Percentiles rank a stretch among this genome's conserved stretches.
Evolutionary conservation across 2,797 vertebrate species (phyloP).

Genomic region (Catostomus latipinnis): DNA sequence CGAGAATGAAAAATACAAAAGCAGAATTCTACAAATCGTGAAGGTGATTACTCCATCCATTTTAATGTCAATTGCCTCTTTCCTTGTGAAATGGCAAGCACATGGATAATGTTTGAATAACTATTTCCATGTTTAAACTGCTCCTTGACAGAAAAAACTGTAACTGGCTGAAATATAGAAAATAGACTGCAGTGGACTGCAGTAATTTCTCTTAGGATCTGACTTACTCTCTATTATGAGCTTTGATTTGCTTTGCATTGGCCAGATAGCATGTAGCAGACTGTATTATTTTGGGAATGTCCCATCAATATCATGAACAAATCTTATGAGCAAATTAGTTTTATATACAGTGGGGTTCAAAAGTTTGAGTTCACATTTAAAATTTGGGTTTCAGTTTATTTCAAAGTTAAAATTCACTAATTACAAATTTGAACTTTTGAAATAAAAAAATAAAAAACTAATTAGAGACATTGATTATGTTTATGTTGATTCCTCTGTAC

Average conservation of each 20-base stretch:
- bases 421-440: too few relatives aligned
- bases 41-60: slow-evolving; percentile 16
- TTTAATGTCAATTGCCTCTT: slow-evolving; percentile 12
- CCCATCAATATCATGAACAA: neutral
- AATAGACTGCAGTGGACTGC: neutral
- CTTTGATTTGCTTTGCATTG: neutral
- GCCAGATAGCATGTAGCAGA: neutral
- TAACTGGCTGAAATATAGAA: neutral
- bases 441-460: too few relatives aligned
- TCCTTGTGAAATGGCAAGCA: slow-evolving; percentile 8
- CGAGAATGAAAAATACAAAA: slow-evolving; percentile 7
- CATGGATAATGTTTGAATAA: slow-evolving; percentile 7
- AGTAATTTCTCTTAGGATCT: neutral
- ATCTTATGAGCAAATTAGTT: neutral
- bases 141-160: neutral
- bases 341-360: too few relatives aligned
- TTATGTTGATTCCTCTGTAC: too few relatives aligned
- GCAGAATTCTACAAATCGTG: slow-evolving; percentile 27
- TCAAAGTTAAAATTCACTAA: too few relatives aligned
- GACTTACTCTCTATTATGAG: neutral
- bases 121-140: neutral
- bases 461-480: too few relatives aligned
- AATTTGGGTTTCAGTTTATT: too few relatives aligned
- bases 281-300: neutral
- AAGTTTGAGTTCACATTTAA: too few relatives aligned